Conservation (phyloP, 2,113 vertebrate genomes). For the Polypterus senegalus region DNA sequence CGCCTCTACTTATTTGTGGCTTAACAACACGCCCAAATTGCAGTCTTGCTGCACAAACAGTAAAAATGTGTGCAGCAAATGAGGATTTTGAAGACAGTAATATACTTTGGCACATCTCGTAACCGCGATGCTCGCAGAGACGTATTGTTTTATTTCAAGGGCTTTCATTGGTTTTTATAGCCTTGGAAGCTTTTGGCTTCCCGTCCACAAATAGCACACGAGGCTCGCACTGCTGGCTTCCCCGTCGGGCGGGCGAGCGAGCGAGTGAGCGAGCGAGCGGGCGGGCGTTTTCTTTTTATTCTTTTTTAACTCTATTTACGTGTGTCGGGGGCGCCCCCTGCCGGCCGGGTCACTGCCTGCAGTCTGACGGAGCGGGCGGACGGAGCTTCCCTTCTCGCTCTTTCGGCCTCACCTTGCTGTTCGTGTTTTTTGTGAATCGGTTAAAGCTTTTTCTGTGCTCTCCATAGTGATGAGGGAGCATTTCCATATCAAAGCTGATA, state of each 20-base stretch:
- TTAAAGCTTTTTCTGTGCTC: conserved; percentile 82
- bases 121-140: conserved; percentile 29
- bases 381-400: too few relatives aligned
- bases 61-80: conserved; percentile 33
- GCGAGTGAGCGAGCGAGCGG: too few relatives aligned
- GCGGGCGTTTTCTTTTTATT: too few relatives aligned
- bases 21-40: conserved; percentile 47
- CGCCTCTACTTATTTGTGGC: conserved; percentile 49
- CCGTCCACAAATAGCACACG: too few relatives aligned
- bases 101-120: conserved; percentile 21
- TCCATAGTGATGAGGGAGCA: conserved; percentile 79
- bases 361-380: too few relatives aligned
- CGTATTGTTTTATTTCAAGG: conserved; percentile 13
- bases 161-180: conserved; percentile 11
- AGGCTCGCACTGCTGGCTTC: too few relatives aligned
- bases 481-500: conserved; percentile 97
- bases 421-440: conserved; percentile 88
- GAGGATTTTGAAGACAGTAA: conserved; percentile 25
- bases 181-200: neutral
- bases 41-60: conserved; percentile 35
- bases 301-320: too few relatives aligned
- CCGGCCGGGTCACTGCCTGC: too few relatives aligned
- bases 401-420: too few relatives aligned
- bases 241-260: too few relatives aligned
- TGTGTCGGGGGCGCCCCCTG: too few relatives aligned